These are phyloP conservation scores for Micropoecilia bifurca DNA, from an alignment of 2,797 vertebrate species.

Conservation along the genomic window DNA sequence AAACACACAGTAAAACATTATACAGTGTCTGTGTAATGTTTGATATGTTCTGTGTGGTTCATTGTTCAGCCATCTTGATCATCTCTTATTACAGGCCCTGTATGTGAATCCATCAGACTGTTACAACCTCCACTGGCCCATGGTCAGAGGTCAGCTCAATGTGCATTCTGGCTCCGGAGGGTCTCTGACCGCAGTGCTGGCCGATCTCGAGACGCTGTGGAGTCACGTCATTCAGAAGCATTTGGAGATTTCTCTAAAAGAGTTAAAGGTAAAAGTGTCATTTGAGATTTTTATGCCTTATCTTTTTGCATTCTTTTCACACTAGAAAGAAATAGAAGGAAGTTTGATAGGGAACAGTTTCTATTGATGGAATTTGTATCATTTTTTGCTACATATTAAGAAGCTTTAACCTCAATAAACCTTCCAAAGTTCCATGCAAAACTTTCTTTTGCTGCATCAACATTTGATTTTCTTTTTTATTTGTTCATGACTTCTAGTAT, in stretches of 20 bases:
- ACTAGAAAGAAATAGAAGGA: background rate
- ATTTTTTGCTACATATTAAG: background rate
- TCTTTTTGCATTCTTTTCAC: background rate
- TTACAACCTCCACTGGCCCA: conserved; percentile 93
- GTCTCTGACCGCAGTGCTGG: conserved; percentile 89
- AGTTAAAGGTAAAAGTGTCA: conserved; percentile 88
- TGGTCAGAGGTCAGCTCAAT: conserved; percentile 92
- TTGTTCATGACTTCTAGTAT: conserved; percentile 83
- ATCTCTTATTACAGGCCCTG: conserved; percentile 83
- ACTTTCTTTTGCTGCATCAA: background rate
- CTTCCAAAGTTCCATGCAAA: background rate
- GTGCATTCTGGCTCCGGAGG: conserved; percentile 89
- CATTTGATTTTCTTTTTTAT: background rate
- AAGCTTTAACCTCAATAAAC: background rate
- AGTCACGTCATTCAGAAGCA: conserved; percentile 92
- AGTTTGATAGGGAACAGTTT: background rate
- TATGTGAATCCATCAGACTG: conserved; percentile 91
- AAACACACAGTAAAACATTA: conserved; percentile 1
- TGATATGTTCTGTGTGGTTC: conserved; percentile 9
- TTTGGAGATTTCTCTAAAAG: conserved; percentile 94
- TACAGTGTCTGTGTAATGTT: background rate
- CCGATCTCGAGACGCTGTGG: conserved; percentile 96
- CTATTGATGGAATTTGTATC: background rate
- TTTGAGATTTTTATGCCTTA: background rate
- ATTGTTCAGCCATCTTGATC: conserved; percentile 6